Conservation (phyloP, 2,113 vertebrate genomes). For the Sturnus vulgaris region DNA sequence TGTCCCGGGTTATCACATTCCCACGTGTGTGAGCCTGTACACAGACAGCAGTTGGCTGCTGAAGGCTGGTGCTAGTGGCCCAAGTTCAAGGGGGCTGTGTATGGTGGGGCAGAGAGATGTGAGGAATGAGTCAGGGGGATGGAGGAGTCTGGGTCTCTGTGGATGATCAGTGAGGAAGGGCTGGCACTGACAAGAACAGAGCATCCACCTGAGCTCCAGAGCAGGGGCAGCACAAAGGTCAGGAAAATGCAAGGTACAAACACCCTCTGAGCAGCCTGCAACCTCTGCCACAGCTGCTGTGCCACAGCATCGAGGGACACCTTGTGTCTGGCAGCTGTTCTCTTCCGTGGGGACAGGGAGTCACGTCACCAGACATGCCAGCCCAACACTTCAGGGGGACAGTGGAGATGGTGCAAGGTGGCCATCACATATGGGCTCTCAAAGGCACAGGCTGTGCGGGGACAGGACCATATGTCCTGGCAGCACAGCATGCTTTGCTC, state of each 20-base stretch:
- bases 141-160: background rate
- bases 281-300: background rate
- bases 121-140: background rate
- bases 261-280: background rate
- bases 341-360: fast-evolving
- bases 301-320: background rate
- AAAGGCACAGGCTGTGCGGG: background rate
- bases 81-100: background rate
- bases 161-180: background rate
- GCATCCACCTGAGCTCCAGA: background rate
- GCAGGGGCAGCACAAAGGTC: background rate
- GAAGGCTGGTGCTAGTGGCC: background rate
- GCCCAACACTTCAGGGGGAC: background rate
- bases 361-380: fast-evolving
- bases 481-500: background rate
- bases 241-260: background rate
- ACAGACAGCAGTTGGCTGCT: background rate
- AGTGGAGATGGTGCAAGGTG: background rate
- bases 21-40: background rate
- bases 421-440: background rate
- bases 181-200: background rate
- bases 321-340: background rate
- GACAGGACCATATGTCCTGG: background rate
- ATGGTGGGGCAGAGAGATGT: background rate
- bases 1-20: background rate